Evolutionary conservation across 2,113 vertebrate species (phyloP).

Genomic region (Ornithorhynchus anatinus): DNA sequence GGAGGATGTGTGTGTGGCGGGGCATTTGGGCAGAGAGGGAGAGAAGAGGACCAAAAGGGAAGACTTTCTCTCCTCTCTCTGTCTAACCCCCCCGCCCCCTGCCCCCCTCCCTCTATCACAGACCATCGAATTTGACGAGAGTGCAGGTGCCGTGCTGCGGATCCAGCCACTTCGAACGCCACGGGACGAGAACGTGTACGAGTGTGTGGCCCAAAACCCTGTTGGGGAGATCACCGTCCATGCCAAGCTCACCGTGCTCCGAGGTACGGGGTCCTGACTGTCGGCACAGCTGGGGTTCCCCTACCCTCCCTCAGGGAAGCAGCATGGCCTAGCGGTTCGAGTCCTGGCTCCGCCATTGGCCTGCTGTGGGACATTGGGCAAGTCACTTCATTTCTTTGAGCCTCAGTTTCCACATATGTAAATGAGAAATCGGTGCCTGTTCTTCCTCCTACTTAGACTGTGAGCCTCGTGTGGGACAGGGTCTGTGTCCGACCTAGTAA

Average conservation of each 20-base stretch:
- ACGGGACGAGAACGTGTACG: conserved; percentile 94
- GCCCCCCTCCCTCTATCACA: conserved; percentile 12
- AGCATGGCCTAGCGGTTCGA: no score
- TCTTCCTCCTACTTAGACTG: no score
- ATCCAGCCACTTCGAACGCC: conserved; percentile 96
- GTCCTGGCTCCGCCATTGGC: no score
- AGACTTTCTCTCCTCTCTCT: background rate
- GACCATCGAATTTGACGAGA: conserved; percentile 97
- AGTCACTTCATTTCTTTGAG: no score
- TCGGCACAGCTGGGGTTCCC: no score
- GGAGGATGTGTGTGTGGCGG: no score
- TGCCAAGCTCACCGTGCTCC: conserved; percentile 94
- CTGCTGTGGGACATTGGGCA: no score
- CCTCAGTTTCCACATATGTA: no score
- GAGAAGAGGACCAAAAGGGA: background rate
- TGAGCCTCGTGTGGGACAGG: no score
- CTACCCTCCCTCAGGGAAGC: no score
- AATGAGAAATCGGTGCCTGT: no score
- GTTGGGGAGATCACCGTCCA: conserved; percentile 88
- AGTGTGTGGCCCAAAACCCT: conserved; percentile 92
- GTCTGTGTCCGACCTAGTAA: no score
- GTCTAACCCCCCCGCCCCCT: rapidly evolving
- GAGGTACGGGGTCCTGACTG: conserved; percentile 75
- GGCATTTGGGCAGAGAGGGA: background rate
- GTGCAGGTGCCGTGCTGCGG: conserved; percentile 90